phyloP scores from a whole-genome alignment of 1,140 invertebrate species.

The Thalassaphorura encarpata region DNA sequence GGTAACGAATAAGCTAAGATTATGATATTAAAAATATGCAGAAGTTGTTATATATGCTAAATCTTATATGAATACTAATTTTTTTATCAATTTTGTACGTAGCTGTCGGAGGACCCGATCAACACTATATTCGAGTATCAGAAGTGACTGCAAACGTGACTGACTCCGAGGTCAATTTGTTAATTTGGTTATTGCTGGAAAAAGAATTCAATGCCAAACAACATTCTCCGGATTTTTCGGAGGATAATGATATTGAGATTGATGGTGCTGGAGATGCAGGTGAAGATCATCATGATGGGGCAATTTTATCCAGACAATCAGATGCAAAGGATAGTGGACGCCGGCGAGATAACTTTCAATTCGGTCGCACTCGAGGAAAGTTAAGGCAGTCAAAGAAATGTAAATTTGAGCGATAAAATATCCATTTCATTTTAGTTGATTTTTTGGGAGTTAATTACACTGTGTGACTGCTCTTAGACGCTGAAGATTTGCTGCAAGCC shows the following conservation, averaged over 20 bases:
- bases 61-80: no score
- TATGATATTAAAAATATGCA: no score
- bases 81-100: no score
- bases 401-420: neutral
- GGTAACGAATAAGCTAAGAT: constrained; percentile 9
- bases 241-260: no score
- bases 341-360: neutral
- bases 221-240: neutral
- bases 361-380: neutral
- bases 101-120: constrained; percentile 3
- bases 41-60: no score
- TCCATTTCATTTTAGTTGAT: neutral
- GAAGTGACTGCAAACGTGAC: constrained; percentile 11
- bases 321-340: neutral
- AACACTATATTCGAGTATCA: constrained; percentile 7
- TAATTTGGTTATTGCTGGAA: constrained; percentile 24
- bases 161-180: constrained; percentile 15
- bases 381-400: constrained; percentile 14
- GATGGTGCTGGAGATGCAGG: neutral
- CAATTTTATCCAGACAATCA: neutral
- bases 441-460: neutral
- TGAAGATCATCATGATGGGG: constrained; percentile 3
- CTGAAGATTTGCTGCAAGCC: constrained; percentile 14
- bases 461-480: constrained; percentile 8
- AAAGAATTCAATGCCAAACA: constrained; percentile 9